phyloP scores from a whole-genome alignment of 2,113 vertebrate species.

The Galbula dea region DNA sequence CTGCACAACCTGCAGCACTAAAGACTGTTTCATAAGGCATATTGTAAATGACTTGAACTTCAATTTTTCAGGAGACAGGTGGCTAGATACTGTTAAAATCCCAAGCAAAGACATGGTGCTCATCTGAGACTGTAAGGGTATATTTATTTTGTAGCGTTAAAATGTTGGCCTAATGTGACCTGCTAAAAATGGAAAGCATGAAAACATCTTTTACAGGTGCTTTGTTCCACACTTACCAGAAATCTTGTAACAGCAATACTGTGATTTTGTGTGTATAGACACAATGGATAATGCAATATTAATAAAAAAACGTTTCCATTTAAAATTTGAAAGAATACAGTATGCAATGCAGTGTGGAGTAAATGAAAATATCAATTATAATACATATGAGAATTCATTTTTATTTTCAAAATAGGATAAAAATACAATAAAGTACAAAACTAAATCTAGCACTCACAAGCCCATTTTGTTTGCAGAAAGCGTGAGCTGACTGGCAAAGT shows the following conservation, averaged over 20 bases:
- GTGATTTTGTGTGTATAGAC: not conserved
- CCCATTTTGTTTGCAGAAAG: not conserved
- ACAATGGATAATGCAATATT: not conserved
- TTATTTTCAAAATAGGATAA: not conserved
- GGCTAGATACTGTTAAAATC: not conserved
- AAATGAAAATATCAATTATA: not conserved
- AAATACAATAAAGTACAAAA: not conserved
- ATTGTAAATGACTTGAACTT: not conserved
- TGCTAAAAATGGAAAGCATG: not conserved
- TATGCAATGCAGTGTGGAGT: not conserved
- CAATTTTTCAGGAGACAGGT: not conserved
- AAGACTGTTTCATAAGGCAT: not conserved
- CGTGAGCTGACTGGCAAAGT: not conserved
- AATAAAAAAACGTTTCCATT: not conserved
- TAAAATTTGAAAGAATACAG: not conserved
- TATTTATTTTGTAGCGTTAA: not conserved
- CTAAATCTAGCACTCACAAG: not conserved
- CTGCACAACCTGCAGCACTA: not conserved
- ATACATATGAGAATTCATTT: not conserved
- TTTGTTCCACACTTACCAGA: not conserved
- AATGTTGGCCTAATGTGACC: not conserved
- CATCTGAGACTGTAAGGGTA: not conserved
- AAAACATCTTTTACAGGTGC: not conserved
- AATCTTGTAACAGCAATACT: not conserved
- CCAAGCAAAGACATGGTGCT: not conserved